A percentile compares a stretch with the other conserved stretches of the same genome.
Conservation (phyloP, 2,797 vertebrate genomes). For the Avahi laniger region DNA sequence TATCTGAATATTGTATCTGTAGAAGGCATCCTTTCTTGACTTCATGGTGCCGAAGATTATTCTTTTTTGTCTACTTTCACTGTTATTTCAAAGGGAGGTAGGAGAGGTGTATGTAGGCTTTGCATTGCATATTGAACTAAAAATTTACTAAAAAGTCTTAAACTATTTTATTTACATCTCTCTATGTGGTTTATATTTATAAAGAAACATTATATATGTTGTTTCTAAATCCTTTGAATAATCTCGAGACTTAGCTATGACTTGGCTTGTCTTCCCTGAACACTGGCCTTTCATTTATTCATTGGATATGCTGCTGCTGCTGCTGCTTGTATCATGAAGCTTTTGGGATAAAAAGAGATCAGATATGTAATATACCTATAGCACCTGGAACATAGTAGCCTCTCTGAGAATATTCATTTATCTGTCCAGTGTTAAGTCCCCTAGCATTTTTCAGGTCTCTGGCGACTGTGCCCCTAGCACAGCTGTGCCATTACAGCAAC, state of each 20-base stretch:
- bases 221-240: not conserved
- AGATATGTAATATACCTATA: not conserved
- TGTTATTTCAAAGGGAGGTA: not conserved
- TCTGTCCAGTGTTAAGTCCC: not conserved
- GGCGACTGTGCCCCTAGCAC: not conserved
- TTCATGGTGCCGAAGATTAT: not conserved
- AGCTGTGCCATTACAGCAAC: not conserved
- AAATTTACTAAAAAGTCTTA: not conserved
- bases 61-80: not conserved
- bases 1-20: not conserved
- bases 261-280: not conserved
- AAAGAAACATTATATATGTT: not conserved
- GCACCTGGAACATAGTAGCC: not conserved
- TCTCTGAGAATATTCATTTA: slow-evolving; percentile 27
- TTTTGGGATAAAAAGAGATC: not conserved
- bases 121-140: not conserved
- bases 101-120: not conserved
- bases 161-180: slow-evolving; percentile 1
- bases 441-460: not conserved
- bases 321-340: not conserved
- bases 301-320: not conserved
- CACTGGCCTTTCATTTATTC: not conserved
- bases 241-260: slow-evolving; percentile 15
- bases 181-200: not conserved
- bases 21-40: not conserved